A percentile compares a stretch with the other conserved stretches of the same genome.
Evolutionary conservation across 1,140 invertebrate genomes (phyloP).

Genomic region (Samia ricini): DNA sequence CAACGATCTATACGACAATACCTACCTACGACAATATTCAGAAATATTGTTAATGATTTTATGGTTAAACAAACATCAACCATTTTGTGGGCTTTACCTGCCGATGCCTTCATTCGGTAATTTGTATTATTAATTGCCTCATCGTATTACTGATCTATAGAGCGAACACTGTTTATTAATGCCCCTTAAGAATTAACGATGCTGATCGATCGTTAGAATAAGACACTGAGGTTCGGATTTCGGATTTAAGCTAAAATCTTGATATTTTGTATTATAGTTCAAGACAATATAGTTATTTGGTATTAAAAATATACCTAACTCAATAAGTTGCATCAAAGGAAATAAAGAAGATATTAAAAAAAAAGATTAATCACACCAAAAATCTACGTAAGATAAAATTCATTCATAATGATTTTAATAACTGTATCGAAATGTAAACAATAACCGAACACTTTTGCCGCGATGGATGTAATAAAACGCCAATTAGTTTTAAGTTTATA

Average conservation of each 20-base stretch:
- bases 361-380: neutral
- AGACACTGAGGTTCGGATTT: slow-evolving; percentile 19
- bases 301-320: too few relatives aligned
- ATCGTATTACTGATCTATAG: slow-evolving; percentile 40
- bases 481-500: slow-evolving; percentile 46
- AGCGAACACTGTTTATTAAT: slow-evolving; percentile 24
- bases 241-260: neutral
- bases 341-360: too few relatives aligned
- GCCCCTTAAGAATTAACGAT: slow-evolving; percentile 23
- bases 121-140: slow-evolving; percentile 4
- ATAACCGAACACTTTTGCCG: slow-evolving; percentile 27
- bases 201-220: slow-evolving; percentile 28
- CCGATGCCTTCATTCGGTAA: neutral
- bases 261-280: neutral
- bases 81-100: neutral
- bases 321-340: too few relatives aligned
- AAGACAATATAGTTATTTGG: too few relatives aligned
- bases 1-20: too few relatives aligned
- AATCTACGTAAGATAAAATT: neutral
- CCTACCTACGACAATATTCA: neutral
- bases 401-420: slow-evolving; percentile 25
- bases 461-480: slow-evolving; percentile 36
- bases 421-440: slow-evolving; percentile 36
- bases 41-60: neutral
- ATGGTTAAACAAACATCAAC: neutral